These are phyloP conservation scores for Nyctalus aviator DNA, from an alignment of 2,797 vertebrate genomes.

Conservation along the genomic window DNA sequence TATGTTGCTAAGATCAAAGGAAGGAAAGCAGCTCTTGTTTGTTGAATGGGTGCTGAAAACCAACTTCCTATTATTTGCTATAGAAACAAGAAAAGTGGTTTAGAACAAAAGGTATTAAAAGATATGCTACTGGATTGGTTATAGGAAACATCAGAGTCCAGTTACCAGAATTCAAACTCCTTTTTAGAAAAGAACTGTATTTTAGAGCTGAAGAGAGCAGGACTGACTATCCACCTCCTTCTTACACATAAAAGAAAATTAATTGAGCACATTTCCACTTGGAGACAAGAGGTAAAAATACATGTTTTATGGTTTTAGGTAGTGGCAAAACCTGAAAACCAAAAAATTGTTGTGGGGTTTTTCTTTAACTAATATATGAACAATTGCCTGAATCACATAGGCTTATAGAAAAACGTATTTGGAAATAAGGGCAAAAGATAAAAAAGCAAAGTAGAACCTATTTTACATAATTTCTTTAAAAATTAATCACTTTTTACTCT, in stretches of 20 bases:
- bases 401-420: neutral
- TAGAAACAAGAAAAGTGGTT: conserved; percentile 27
- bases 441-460: neutral
- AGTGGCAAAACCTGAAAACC: neutral
- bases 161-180: neutral
- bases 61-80: neutral
- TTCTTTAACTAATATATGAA: conserved; percentile 36
- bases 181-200: neutral
- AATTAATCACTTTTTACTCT: neutral
- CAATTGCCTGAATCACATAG: neutral
- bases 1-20: conserved; percentile 12
- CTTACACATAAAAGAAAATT: neutral
- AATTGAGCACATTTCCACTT: neutral
- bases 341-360: neutral
- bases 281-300: neutral
- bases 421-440: neutral
- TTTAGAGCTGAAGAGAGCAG: neutral
- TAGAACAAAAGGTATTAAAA: neutral
- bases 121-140: neutral
- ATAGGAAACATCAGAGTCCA: neutral
- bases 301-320: neutral
- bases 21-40: neutral
- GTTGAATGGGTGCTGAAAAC: neutral
- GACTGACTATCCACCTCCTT: neutral
- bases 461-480: neutral